Percentiles rank a stretch among this genome's conserved stretches.
phyloP scores from a whole-genome alignment of 2,888 invertebrate species.

The Steinernema carpocapsae region DNA sequence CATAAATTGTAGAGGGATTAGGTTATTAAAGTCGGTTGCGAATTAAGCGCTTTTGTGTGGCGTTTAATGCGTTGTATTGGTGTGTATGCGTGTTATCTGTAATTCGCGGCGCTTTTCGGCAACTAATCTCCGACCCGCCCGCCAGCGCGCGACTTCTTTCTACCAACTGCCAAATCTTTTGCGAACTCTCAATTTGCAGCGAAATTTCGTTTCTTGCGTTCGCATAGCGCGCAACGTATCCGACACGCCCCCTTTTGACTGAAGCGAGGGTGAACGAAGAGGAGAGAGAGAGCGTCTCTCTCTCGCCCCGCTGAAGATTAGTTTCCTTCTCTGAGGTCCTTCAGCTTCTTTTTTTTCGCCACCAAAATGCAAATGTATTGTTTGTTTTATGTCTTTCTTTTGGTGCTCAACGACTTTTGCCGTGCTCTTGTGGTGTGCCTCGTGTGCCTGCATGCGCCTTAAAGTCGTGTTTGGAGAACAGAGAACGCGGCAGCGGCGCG shows the following conservation, averaged over 20 bases:
- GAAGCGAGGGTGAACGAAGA: background rate
- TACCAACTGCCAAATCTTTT: background rate
- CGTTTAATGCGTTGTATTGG: background rate
- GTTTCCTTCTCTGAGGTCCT: slow-evolving; percentile 33
- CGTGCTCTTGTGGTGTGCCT: background rate
- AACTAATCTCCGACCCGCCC: slow-evolving; percentile 25
- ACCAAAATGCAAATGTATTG: slow-evolving; percentile 34
- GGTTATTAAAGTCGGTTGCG: slow-evolving; percentile 22
- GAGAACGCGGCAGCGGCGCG: no score
- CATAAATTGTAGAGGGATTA: slow-evolving; percentile 30
- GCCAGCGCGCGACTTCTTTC: background rate
- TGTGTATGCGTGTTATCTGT: background rate
- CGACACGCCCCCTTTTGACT: slow-evolving; percentile 16
- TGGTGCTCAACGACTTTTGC: background rate
- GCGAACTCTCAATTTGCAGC: slow-evolving; percentile 5
- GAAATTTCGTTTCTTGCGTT: slow-evolving; percentile 29
- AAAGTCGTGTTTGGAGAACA: no score
- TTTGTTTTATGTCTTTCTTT: slow-evolving; percentile 31
- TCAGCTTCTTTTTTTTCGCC: slow-evolving; percentile 32
- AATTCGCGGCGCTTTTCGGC: background rate
- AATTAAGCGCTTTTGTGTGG: background rate
- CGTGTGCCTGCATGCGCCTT: background rate
- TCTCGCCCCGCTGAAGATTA: slow-evolving; percentile 27
- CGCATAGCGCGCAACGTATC: slow-evolving; percentile 1
- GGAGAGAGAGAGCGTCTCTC: slow-evolving; percentile 10